A percentile compares a stretch with the other conserved stretches of the same genome.
These are phyloP conservation scores for Lanius ludovicianus DNA, from an alignment of 2,113 vertebrate species.

Conservation along the genomic window DNA sequence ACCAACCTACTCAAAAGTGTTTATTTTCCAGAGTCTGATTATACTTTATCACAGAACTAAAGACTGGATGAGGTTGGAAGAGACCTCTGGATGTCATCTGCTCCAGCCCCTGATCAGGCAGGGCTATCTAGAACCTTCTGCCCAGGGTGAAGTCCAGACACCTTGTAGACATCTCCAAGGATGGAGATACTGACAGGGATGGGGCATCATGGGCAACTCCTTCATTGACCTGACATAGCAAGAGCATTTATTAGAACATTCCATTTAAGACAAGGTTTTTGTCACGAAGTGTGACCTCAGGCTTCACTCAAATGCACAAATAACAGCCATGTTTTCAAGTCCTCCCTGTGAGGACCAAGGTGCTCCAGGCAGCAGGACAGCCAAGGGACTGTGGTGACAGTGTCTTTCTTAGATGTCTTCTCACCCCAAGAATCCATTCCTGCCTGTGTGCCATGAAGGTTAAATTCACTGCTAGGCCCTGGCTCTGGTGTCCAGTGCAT, in stretches of 20 bases:
- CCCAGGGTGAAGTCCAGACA: neutral
- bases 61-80: neutral
- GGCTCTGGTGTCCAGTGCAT: neutral
- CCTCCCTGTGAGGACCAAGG: neutral
- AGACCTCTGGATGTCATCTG: neutral
- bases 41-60: neutral
- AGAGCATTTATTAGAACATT: neutral
- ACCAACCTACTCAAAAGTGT: neutral
- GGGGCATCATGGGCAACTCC: neutral
- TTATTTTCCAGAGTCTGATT: neutral
- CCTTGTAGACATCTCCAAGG: neutral
- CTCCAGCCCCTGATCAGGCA: neutral
- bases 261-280: neutral
- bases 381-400: neutral
- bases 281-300: neutral
- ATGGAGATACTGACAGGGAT: neutral
- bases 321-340: neutral
- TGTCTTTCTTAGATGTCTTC: neutral
- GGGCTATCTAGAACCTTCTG: neutral
- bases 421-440: neutral
- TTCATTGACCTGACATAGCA: neutral
- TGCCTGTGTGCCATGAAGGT: neutral
- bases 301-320: neutral
- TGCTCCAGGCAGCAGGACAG: neutral
- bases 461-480: neutral